Percentiles rank a stretch among this genome's conserved stretches.
phyloP scores from a whole-genome alignment of 2,888 invertebrate genomes.

The Agrotis exclamationis region DNA sequence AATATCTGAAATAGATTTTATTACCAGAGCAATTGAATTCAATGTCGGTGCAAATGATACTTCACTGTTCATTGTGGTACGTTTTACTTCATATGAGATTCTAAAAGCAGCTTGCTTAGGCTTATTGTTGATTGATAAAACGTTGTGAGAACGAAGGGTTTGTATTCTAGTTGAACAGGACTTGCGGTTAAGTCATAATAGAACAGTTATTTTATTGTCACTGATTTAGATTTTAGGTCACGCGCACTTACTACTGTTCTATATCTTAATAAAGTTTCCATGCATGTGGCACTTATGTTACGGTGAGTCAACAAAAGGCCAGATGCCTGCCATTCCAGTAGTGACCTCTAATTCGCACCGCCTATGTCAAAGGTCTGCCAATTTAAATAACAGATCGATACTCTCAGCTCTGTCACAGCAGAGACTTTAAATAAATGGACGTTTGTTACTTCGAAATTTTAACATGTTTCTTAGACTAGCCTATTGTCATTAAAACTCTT shows the following conservation, averaged over 20 bases:
- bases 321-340: slow-evolving; percentile 41
- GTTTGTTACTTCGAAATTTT: slow-evolving; percentile 47
- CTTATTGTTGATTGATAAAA: slow-evolving; percentile 70
- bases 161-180: slow-evolving; percentile 69
- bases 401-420: slow-evolving; percentile 17
- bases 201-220: slow-evolving; percentile 70
- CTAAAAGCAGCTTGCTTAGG: slow-evolving; percentile 73
- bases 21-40: slow-evolving; percentile 85
- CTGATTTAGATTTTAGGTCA: slow-evolving; percentile 60
- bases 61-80: slow-evolving; percentile 77
- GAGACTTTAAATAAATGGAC: slow-evolving; percentile 40
- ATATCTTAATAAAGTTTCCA: slow-evolving; percentile 33
- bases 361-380: slow-evolving; percentile 42
- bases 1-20: slow-evolving; percentile 86
- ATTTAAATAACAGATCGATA: slow-evolving; percentile 48
- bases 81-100: slow-evolving; percentile 73
- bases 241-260: slow-evolving; percentile 29
- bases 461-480: slow-evolving; percentile 57
- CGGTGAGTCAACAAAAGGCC: slow-evolving; percentile 27
- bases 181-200: slow-evolving; percentile 78
- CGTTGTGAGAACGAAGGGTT: slow-evolving; percentile 68
- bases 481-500: slow-evolving; percentile 66
- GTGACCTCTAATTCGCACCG: slow-evolving; percentile 37
- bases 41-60: slow-evolving; percentile 80
- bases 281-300: slow-evolving; percentile 31